Conservation (phyloP, 2,888 invertebrate species). For the Hipparchia sbordonii region DNA sequence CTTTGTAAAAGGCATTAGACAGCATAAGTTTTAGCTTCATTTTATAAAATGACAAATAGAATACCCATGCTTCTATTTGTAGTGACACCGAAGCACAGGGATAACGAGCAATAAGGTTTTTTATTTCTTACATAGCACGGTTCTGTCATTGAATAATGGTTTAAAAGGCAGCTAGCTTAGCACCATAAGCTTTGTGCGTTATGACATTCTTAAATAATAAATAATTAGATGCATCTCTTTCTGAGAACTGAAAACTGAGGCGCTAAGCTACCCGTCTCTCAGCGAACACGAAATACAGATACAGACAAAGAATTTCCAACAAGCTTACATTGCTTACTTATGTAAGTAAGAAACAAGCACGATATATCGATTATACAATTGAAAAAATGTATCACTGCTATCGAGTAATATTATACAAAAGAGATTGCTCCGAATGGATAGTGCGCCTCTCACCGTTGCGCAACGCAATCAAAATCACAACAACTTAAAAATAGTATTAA, state of each 20-base stretch:
- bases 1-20: no score
- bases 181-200: slow-evolving; percentile 30
- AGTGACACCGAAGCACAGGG: no score
- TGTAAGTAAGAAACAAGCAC: slow-evolving; percentile 35
- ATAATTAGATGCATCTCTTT: neutral
- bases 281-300: no score
- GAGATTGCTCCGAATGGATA: slow-evolving; percentile 28
- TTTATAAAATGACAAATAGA: no score
- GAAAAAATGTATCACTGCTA: slow-evolving; percentile 25
- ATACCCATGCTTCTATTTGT: no score
- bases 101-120: no score
- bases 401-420: slow-evolving; percentile 28
- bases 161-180: slow-evolving; percentile 13
- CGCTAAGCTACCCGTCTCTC: slow-evolving; percentile 7
- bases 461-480: slow-evolving; percentile 58
- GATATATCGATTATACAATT: slow-evolving; percentile 23
- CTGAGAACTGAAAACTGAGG: slow-evolving; percentile 7
- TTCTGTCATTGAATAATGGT: neutral
- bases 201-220: neutral
- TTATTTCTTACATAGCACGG: no score
- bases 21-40: no score
- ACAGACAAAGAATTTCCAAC: slow-evolving; percentile 3
- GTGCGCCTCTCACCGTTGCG: slow-evolving; percentile 38
- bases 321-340: slow-evolving; percentile 26
- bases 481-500: slow-evolving; percentile 49